Evolutionary conservation across 2,113 vertebrate genomes (phyloP).

Genomic region (Tupaia chinensis): DNA sequence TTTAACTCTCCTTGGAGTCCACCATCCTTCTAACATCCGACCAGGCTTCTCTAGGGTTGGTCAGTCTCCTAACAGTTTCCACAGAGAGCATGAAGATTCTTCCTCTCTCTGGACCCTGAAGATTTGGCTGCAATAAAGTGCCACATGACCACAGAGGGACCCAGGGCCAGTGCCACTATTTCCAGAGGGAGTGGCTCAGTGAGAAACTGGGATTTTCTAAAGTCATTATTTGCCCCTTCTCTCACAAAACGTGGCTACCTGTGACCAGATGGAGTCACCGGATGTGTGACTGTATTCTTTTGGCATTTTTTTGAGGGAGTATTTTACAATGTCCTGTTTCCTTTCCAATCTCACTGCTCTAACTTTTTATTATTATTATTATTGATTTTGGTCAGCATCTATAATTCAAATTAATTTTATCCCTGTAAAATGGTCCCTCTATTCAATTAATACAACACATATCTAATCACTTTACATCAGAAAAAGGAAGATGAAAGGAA

Average conservation of each 20-base stretch:
- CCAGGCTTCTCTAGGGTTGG: background rate
- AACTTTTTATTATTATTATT: background rate
- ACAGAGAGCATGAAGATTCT: background rate
- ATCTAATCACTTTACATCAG: background rate
- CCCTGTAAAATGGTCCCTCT: background rate
- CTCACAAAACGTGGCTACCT: background rate
- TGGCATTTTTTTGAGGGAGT: background rate
- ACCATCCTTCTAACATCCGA: background rate
- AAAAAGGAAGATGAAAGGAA: conserved; percentile 2
- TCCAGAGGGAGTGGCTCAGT: background rate
- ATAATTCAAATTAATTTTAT: background rate
- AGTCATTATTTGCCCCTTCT: background rate
- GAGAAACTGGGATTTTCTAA: background rate
- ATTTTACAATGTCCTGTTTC: background rate
- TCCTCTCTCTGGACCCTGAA: background rate
- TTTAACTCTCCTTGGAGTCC: background rate
- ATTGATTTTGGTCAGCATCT: background rate
- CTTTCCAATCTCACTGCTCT: background rate
- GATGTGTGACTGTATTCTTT: background rate
- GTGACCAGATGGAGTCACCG: accelerated
- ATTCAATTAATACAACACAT: background rate
- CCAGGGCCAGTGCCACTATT: background rate
- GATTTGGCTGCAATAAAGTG: background rate
- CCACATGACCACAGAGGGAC: background rate
- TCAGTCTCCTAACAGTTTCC: background rate